These are phyloP conservation scores for Tineola bisselliella DNA, from an alignment of 2,888 invertebrate species.

Conservation along the genomic window DNA sequence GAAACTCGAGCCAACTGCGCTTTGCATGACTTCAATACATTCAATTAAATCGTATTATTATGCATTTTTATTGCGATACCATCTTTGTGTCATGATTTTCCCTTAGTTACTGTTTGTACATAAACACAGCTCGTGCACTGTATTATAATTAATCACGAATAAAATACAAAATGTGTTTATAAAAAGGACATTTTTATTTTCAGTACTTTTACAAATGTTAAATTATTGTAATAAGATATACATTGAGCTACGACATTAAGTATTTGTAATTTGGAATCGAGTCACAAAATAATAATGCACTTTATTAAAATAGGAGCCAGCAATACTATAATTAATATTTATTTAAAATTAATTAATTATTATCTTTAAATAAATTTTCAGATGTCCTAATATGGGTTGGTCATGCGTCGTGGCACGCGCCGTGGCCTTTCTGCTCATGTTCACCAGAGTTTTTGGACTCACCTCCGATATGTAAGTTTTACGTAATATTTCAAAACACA, in stretches of 20 bases:
- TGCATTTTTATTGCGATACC: neutral
- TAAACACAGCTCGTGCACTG: neutral
- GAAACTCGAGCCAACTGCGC: constrained; percentile 20
- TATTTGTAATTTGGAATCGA: too few species aligned
- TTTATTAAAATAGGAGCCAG: too few species aligned
- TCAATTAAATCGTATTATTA: neutral
- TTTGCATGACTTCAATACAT: constrained; percentile 22
- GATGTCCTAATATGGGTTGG: constrained; percentile 94
- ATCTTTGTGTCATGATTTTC: constrained; percentile 1
- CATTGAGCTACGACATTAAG: too few species aligned
- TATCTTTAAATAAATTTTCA: constrained; percentile 69
- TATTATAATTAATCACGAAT: neutral
- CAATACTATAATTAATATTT: too few species aligned
- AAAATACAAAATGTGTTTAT: neutral
- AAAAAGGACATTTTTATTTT: too few species aligned
- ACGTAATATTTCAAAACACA: neutral
- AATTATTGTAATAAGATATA: too few species aligned
- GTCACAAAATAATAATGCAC: too few species aligned
- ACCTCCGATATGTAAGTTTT: constrained; percentile 69
- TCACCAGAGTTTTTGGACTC: constrained; percentile 59
- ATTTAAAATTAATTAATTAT: too few species aligned
- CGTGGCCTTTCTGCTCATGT: constrained; percentile 71
- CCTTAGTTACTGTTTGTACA: neutral
- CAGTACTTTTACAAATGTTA: too few species aligned
- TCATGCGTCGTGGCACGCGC: constrained; percentile 82